Base-by-base conservation (phyloP, 1,140 invertebrate genomes). In the Parasteatoda tepidariorum region DNA sequence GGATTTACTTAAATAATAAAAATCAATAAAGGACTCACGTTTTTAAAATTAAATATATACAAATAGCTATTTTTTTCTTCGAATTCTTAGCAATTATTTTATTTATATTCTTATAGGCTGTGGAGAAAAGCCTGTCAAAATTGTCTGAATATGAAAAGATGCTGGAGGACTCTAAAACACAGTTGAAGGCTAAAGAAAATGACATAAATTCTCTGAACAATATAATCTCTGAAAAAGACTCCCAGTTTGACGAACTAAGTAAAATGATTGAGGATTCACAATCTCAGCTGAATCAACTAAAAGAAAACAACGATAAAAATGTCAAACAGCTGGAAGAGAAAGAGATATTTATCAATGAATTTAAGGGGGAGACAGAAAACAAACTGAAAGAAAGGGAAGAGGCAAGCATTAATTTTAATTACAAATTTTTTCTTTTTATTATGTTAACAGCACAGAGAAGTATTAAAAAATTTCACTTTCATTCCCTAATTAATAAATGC, bases 231-330 rank as follows among this genome's bases (percentile, higher is more conserved):
- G 74, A 86, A 76, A 85, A 86, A 57, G 82, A 85, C 59, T 48
- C 30, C 15, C 79, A 86, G 22, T 84, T 85, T 71, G 61, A 48
- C 33, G 73, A 85, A 57, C 15, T 85, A 9, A 64, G 83, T 26
- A 83, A 85, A 28, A 61, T 79, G 68, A 28, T 84, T 15, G 71
- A 82, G 18, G 30, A 26, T 62, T 84, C 85, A 13, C 71, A 86
- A 66, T 54, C 70, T 18, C 70, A 86, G 73, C 57, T 91, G 86
- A 89, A 90, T 61, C 89, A 90, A 83, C 86, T 91, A 34, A 89
- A 90, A 87, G 87, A 87, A 22, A 89, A 68, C 33, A 86, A 84
- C 33, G 41, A 73, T 41, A 70, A 66, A 34, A 76, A 84, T 48
- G 73, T 55, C 0, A 48, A 75, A 34, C 15, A 66, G 9, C 34